Evolutionary conservation across 2,113 vertebrate species (phyloP), one percentile per base, ranked within the genome.

Genomic region (Serilophus lunatus): DNA sequence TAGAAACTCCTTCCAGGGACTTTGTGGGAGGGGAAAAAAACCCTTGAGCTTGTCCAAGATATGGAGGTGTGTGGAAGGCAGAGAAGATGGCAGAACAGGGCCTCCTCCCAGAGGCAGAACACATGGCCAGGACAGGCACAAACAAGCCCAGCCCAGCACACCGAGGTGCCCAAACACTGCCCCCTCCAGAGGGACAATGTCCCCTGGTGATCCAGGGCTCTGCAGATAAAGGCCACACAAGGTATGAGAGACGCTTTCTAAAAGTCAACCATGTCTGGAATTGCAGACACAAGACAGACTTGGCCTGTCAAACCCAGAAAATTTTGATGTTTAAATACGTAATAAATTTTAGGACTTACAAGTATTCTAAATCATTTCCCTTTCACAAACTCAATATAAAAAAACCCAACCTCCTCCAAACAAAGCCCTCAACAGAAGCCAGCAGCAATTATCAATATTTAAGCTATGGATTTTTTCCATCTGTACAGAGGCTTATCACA

Each of bases 401-500:
- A 88, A 44, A 60, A 72, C 88, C 0, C 17, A 36, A 61, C 16
- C 18, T 42, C 11, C 24, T 54, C 45, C 56, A 82, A 6, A 11
- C 18, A 65, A 88, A 80, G 64, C 66, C 53, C 53, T 50, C 72
- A 91, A 64, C 36, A 97, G 80, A 90, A 96, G 77, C 81, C 70
- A 93, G 57, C 56, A 92, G 86, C 88, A 83, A 95, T 96, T 95
- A 96, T 63, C 88, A 92, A 95, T 82, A 95, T 87, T 94, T 93
- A 91, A 97, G 93, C 66, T 93, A 86, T 86, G 92, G 92, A 96
- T 92, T 97, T 97, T 92, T 96, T 90, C 96, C 92, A 94, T 96
- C 92, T 95, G 90, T 91, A 95, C 50, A 60, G 81, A 92, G 91
- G 92, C 88, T 96, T 95, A 96, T 92, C 80, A 82, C 94, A 93